Conservation (phyloP, 2,888 invertebrate genomes). For the Cinara cedri region DNA sequence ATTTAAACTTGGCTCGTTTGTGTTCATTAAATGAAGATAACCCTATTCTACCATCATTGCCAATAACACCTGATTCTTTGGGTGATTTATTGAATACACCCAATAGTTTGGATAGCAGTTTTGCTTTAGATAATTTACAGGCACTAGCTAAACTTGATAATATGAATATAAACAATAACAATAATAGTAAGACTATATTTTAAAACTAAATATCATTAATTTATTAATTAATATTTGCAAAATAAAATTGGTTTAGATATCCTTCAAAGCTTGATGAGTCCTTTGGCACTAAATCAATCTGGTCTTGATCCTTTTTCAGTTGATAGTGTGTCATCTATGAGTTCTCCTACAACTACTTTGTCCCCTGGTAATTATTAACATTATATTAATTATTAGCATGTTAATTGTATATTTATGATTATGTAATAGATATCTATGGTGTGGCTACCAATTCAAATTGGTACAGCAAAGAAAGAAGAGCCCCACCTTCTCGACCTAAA, state of each 20-base stretch:
- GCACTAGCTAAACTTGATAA: conserved; percentile 85
- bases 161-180: conserved; percentile 65
- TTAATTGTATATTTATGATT: background rate
- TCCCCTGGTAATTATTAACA: conserved; percentile 42
- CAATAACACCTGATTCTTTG: conserved; percentile 34
- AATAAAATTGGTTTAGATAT: conserved; percentile 21
- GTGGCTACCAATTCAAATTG: conserved; percentile 50
- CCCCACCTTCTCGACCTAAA: conserved; percentile 49
- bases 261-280: conserved; percentile 52
- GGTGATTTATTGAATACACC: conserved; percentile 48
- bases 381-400: background rate
- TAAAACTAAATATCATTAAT: background rate
- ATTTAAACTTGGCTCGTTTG: conserved; percentile 51
- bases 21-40: conserved; percentile 54
- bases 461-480: conserved; percentile 53
- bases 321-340: conserved; percentile 45
- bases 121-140: conserved; percentile 84
- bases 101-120: conserved; percentile 73
- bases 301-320: conserved; percentile 49
- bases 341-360: conserved; percentile 54
- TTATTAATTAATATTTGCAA: background rate
- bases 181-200: conserved; percentile 60
- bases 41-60: conserved; percentile 33
- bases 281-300: conserved; percentile 47
- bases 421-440: conserved; percentile 50